Evolutionary conservation across 1,140 invertebrate genomes (phyloP).

Genomic region (Bombus huntii): DNA sequence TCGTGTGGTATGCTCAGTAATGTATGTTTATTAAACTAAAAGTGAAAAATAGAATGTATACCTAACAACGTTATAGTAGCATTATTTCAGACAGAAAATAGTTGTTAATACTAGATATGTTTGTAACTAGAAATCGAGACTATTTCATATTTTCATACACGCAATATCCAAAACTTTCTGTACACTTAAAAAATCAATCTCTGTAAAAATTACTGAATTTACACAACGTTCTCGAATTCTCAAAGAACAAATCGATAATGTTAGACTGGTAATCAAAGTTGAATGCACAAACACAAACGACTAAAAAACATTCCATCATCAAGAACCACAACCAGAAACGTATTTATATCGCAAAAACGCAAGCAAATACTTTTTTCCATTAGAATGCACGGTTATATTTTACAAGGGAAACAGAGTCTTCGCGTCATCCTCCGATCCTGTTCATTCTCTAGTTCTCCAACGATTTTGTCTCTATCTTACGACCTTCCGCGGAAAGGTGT

Average conservation of each 20-base stretch:
- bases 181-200: neutral
- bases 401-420: slow-evolving; percentile 13
- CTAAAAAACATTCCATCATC: too few relatives aligned
- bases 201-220: too few relatives aligned
- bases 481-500: slow-evolving; percentile 60
- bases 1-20: too few relatives aligned
- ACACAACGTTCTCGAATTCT: too few relatives aligned
- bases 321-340: too few relatives aligned
- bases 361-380: neutral
- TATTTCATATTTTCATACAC: neutral
- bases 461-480: slow-evolving; percentile 60
- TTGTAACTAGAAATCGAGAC: too few relatives aligned
- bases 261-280: neutral
- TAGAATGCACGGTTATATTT: slow-evolving; percentile 11
- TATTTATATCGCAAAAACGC: neutral
- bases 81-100: neutral
- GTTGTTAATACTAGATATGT: too few relatives aligned
- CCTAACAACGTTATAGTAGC: neutral
- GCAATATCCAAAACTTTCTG: neutral
- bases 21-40: neutral
- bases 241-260: neutral
- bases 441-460: slow-evolving; percentile 55
- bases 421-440: slow-evolving; percentile 35
- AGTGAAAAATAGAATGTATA: neutral
- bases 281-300: neutral